Evolutionary conservation across 1,140 invertebrate genomes (phyloP).

Genomic region (Maconellicoccus hirsutus): DNA sequence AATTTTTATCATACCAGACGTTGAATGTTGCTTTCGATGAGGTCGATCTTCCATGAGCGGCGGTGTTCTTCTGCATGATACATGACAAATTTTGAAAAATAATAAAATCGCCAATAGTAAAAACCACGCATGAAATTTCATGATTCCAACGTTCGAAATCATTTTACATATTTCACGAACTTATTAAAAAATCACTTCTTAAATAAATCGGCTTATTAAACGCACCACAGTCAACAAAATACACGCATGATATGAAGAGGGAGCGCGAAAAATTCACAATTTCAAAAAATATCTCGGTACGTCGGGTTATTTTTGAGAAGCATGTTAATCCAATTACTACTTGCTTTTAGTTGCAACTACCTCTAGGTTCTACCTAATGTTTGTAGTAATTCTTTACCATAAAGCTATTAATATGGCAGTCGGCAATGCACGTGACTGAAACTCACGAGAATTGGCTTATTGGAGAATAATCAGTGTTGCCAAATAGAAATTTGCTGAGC

Average conservation of each 20-base stretch:
- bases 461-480: conserved; percentile 4
- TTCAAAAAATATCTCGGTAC: not conserved
- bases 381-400: conserved; percentile 18
- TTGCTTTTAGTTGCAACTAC: conserved; percentile 14
- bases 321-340: conserved; percentile 3
- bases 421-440: conserved; percentile 17
- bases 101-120: not conserved
- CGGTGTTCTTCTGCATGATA: not conserved
- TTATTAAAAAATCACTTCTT: not conserved
- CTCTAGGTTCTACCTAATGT: not conserved
- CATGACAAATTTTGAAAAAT: not conserved
- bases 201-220: not conserved
- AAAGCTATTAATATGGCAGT: conserved; percentile 14
- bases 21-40: not conserved
- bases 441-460: conserved; percentile 19
- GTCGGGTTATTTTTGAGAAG: not conserved
- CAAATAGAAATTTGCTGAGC: not conserved
- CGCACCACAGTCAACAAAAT: not conserved
- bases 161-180: not conserved
- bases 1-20: conserved; percentile 4
- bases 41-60: not conserved
- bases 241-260: not conserved
- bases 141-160: not conserved
- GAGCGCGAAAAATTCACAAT: not conserved
- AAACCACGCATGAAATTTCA: conserved; percentile 1